Evolutionary conservation across 2,888 invertebrate genomes (phyloP).

Genomic region (Melanophora roralis): DNA sequence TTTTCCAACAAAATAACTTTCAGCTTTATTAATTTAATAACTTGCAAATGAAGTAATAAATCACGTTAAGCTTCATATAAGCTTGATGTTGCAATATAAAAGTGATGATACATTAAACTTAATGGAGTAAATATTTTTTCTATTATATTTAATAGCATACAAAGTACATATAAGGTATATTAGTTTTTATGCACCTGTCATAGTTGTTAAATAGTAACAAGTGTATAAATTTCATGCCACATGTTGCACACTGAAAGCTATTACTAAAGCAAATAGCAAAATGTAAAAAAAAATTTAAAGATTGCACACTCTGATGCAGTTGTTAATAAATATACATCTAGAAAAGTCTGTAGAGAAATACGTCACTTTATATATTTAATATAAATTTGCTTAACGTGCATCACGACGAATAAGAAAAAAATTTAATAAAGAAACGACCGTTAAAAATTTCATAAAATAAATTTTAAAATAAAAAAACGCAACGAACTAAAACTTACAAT

Average conservation of each 20-base stretch:
- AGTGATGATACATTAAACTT: slow-evolving; percentile 48
- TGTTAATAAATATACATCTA: neutral
- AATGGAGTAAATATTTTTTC: slow-evolving; percentile 1
- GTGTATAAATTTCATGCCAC: slow-evolving; percentile 53
- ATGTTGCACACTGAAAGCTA: slow-evolving; percentile 46
- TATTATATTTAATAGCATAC: neutral
- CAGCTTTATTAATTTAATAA: slow-evolving; percentile 11
- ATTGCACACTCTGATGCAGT: neutral
- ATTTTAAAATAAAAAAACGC: slow-evolving; percentile 5
- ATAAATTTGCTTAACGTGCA: slow-evolving; percentile 6
- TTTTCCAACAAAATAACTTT: slow-evolving; percentile 1
- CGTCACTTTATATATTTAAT: slow-evolving; percentile 25
- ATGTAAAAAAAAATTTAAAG: neutral
- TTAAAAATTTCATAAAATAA: slow-evolving; percentile 13
- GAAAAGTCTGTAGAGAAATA: slow-evolving; percentile 18
- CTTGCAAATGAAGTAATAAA: slow-evolving; percentile 25
- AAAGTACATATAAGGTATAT: slow-evolving; percentile 27
- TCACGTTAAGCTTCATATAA: slow-evolving; percentile 26
- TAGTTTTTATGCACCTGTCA: slow-evolving; percentile 58
- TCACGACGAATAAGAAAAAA: neutral
- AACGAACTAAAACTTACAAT: slow-evolving; percentile 31
- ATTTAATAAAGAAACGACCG: neutral
- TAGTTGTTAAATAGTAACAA: slow-evolving; percentile 56
- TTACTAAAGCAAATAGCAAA: neutral
- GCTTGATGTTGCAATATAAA: slow-evolving; percentile 28